These are phyloP conservation scores for Cloeon dipterum DNA, from an alignment of 2,888 invertebrate genomes.

Conservation along the genomic window DNA sequence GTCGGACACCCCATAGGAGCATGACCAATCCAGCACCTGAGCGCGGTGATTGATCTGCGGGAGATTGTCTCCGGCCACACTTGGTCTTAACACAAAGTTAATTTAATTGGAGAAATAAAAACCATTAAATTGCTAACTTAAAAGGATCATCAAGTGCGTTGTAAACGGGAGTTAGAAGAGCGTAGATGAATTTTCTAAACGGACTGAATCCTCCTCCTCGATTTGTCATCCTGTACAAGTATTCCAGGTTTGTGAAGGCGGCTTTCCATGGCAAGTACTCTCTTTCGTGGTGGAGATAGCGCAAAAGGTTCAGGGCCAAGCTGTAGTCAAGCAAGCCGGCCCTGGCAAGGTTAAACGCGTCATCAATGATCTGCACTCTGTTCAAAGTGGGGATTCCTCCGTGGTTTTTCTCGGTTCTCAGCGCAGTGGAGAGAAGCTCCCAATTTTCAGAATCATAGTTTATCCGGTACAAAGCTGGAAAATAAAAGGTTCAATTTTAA, in stretches of 20 bases:
- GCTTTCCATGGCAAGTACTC: slow-evolving; percentile 78
- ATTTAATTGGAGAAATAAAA: too few species aligned
- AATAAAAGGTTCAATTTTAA: too few species aligned
- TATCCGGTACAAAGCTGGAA: slow-evolving; percentile 47
- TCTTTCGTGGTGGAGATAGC: slow-evolving; percentile 50
- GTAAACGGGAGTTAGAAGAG: slow-evolving; percentile 38
- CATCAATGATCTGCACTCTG: slow-evolving; percentile 73
- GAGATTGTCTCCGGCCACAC: slow-evolving; percentile 25
- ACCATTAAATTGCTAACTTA: too few species aligned
- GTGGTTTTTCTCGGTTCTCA: slow-evolving; percentile 13
- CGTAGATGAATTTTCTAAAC: slow-evolving; percentile 38
- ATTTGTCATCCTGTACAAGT: slow-evolving; percentile 55
- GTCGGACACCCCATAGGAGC: slow-evolving; percentile 44
- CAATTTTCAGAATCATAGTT: slow-evolving; percentile 49
- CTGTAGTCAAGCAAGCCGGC: slow-evolving; percentile 41
- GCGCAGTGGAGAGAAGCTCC: slow-evolving; percentile 29
- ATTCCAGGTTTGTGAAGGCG: slow-evolving; percentile 49
- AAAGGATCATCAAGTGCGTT: slow-evolving; percentile 12
- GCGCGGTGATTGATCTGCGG: slow-evolving; percentile 28
- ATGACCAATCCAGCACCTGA: slow-evolving; percentile 44
- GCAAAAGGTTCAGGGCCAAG: slow-evolving; percentile 56
- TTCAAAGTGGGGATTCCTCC: slow-evolving; percentile 42
- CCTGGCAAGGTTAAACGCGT: slow-evolving; percentile 56
- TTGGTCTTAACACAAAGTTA: too few species aligned
- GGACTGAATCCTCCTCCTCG: slow-evolving; percentile 41